phyloP scores from a whole-genome alignment of 1,140 invertebrate genomes.

The Drosophila kohkoa region DNA sequence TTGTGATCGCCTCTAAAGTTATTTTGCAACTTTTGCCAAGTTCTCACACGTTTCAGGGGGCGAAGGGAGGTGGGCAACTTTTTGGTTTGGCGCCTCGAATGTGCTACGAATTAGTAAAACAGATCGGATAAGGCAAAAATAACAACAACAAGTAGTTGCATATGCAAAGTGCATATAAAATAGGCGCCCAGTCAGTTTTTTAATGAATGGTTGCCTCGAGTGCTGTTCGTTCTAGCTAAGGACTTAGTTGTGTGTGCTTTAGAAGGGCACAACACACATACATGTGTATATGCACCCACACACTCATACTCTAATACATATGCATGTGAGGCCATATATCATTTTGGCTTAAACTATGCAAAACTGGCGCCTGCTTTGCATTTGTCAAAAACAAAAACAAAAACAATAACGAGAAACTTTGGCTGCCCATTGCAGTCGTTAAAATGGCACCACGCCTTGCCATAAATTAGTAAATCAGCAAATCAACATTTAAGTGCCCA shows the following conservation, averaged over 20 bases:
- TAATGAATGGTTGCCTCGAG: slow-evolving; percentile 70
- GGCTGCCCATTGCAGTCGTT: slow-evolving; percentile 24
- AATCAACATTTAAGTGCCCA: slow-evolving; percentile 60
- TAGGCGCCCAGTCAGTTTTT: slow-evolving; percentile 62
- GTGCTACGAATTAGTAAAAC: slow-evolving; percentile 80
- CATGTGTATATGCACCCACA: slow-evolving; percentile 17
- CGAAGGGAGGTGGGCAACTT: slow-evolving; percentile 12
- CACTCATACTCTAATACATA: slow-evolving; percentile 61
- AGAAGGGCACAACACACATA: slow-evolving; percentile 26
- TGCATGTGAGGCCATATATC: slow-evolving; percentile 61
- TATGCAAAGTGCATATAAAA: slow-evolving; percentile 68
- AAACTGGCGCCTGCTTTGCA: slow-evolving; percentile 44
- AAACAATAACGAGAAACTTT: no score
- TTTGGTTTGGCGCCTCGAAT: slow-evolving; percentile 75
- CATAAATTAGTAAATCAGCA: slow-evolving; percentile 46
- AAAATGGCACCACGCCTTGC: slow-evolving; percentile 71
- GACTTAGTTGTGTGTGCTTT: slow-evolving; percentile 35
- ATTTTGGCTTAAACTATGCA: slow-evolving; percentile 60
- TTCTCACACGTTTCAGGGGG: slow-evolving; percentile 67
- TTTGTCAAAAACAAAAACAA: slow-evolving; percentile 48
- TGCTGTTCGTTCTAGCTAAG: slow-evolving; percentile 22
- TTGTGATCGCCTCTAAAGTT: background rate
- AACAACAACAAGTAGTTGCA: slow-evolving; percentile 33
- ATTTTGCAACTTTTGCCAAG: slow-evolving; percentile 40
- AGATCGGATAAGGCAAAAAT: slow-evolving; percentile 74